Conservation (phyloP, 1,140 invertebrate species). For the Pinna nobilis region DNA sequence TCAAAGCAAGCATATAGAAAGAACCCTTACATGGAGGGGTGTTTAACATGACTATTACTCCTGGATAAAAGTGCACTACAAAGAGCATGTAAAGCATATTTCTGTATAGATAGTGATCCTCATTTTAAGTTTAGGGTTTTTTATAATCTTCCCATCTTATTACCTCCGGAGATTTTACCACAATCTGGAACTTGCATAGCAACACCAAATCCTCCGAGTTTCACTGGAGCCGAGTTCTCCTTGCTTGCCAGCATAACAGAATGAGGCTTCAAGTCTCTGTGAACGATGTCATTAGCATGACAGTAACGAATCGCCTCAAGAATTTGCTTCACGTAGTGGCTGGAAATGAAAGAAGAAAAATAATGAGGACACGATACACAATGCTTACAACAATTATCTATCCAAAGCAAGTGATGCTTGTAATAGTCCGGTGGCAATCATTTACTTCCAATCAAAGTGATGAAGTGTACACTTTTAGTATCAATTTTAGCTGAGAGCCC, state of each 20-base stretch:
- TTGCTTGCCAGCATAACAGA: conserved; percentile 94
- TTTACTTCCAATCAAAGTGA: neutral
- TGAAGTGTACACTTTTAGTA: no score
- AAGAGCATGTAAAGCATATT: no score
- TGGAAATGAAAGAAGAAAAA: conserved; percentile 74
- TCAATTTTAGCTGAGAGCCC: no score
- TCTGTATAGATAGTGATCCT: no score
- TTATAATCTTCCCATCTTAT: no score
- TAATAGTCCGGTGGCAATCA: neutral
- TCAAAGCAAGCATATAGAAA: no score
- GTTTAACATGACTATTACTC: no score
- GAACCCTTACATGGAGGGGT: no score
- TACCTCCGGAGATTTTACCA: conserved; percentile 68
- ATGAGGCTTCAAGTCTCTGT: conserved; percentile 96
- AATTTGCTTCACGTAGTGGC: conserved; percentile 98
- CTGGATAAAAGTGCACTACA: no score
- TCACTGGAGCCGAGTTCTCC: conserved; percentile 98
- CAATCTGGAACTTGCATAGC: conserved; percentile 84
- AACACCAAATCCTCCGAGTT: conserved; percentile 97
- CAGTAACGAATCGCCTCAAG: conserved; percentile 96
- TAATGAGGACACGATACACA: neutral
- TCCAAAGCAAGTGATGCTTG: neutral
- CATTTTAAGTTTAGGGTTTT: no score
- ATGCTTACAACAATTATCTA: neutral
- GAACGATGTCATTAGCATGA: conserved; percentile 97